These are phyloP conservation scores for Megaceryle torquata DNA, from an alignment of 2,113 vertebrate genomes.

Conservation along the genomic window DNA sequence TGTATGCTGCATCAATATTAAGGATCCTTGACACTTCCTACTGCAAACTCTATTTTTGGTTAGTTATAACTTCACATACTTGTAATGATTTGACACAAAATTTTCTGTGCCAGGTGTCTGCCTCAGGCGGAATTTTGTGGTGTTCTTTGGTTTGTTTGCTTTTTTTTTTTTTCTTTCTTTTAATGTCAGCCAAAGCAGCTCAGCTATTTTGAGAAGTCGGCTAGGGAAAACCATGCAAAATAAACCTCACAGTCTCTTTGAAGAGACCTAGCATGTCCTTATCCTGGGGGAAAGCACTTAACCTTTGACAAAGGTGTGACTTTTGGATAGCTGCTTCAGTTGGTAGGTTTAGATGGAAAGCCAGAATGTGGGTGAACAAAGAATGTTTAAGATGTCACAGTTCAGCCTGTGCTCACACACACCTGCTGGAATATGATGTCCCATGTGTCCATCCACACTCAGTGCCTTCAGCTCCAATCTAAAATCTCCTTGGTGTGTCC, in stretches of 20 bases:
- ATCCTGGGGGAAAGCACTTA: neutral
- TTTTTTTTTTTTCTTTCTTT: neutral
- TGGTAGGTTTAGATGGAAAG: neutral
- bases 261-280: neutral
- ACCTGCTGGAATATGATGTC: neutral
- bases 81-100: conserved; percentile 6
- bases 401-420: neutral
- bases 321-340: neutral
- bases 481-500: neutral
- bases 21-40: neutral
- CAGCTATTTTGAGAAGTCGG: neutral
- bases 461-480: neutral
- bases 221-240: neutral
- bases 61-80: conserved; percentile 8
- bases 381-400: neutral
- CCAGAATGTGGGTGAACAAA: neutral
- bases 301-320: conserved; percentile 10
- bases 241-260: neutral
- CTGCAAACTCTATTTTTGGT: conserved; percentile 11
- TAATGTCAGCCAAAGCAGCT: conserved; percentile 33
- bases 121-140: conserved; percentile 50
- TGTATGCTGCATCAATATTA: neutral
- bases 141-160: neutral
- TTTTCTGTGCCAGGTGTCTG: conserved; percentile 24
- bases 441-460: rapidly evolving